Percentiles rank a stretch among this genome's conserved stretches.
These are phyloP conservation scores for Myanophis thanlyinensis DNA, from an alignment of 2,113 vertebrate species.

Conservation along the genomic window DNA sequence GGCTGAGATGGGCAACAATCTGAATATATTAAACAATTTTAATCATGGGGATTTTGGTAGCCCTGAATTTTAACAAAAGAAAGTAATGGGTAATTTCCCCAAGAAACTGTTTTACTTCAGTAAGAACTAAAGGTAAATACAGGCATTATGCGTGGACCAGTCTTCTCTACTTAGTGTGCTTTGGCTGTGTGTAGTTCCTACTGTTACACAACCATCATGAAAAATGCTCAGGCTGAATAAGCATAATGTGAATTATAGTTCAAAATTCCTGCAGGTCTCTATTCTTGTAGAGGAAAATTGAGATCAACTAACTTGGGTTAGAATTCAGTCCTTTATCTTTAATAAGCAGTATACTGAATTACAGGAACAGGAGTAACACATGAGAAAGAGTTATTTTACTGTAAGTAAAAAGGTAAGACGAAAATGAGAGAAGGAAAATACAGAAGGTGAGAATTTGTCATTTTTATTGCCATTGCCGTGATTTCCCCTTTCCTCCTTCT, in stretches of 20 bases:
- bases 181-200: neutral
- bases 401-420: neutral
- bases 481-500: neutral
- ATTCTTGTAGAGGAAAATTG: neutral
- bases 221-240: neutral
- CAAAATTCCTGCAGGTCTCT: neutral
- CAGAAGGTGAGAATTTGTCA: neutral
- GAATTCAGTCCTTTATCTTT: neutral
- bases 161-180: neutral
- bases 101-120: neutral
- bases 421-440: neutral
- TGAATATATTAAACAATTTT: neutral
- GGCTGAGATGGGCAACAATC: neutral
- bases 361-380: neutral
- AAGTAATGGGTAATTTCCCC: neutral
- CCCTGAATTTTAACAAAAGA: neutral
- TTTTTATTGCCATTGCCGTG: neutral
- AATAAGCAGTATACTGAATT: neutral
- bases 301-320: neutral
- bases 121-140: neutral
- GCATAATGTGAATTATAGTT: neutral
- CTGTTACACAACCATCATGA: neutral
- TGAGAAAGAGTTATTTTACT: neutral
- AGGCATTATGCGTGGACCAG: neutral
- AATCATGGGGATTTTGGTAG: neutral